These are phyloP conservation scores for Cyclophora punctaria DNA, from an alignment of 2,888 invertebrate genomes.

Conservation along the genomic window DNA sequence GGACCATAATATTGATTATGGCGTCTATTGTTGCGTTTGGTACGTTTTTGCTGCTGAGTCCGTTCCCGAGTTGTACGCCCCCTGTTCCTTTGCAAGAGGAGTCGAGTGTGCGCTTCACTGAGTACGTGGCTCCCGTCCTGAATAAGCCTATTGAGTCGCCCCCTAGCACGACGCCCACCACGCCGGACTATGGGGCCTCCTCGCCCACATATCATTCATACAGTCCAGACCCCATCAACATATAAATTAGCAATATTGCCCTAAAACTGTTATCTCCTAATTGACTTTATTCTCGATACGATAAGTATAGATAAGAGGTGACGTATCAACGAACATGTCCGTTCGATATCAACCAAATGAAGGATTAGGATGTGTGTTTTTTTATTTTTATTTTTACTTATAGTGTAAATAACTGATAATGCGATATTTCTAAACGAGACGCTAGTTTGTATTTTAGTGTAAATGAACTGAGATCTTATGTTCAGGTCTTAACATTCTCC, in stretches of 20 bases:
- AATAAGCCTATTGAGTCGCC: conserved; percentile 64
- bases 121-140: conserved; percentile 76
- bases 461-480: conserved; percentile 30
- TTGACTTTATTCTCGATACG: conserved; percentile 25
- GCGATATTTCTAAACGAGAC: conserved; percentile 40
- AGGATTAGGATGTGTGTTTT: conserved; percentile 8
- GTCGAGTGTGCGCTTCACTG: conserved; percentile 60
- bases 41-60: conserved; percentile 79
- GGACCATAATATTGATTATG: conserved; percentile 79
- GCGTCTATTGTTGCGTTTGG: conserved; percentile 80
- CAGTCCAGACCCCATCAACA: conserved; percentile 58
- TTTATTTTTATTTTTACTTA: conserved; percentile 17
- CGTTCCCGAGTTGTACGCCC: conserved; percentile 81
- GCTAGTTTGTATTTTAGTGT: conserved; percentile 19
- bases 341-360: conserved; percentile 12
- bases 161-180: conserved; percentile 49
- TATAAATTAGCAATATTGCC: conserved; percentile 37
- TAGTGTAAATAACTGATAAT: conserved; percentile 42
- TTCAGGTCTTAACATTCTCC: conserved; percentile 16
- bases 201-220: conserved; percentile 52
- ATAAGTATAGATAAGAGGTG: conserved; percentile 22
- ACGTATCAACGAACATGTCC: conserved; percentile 9
- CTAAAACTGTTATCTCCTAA: conserved; percentile 21
- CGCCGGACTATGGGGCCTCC: conserved; percentile 69
- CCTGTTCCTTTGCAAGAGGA: conserved; percentile 66